Evolutionary conservation across 2,797 vertebrate species (phyloP), one percentile per base, ranked within the genome.

Genomic region (Tauraco hartlaubi): DNA sequence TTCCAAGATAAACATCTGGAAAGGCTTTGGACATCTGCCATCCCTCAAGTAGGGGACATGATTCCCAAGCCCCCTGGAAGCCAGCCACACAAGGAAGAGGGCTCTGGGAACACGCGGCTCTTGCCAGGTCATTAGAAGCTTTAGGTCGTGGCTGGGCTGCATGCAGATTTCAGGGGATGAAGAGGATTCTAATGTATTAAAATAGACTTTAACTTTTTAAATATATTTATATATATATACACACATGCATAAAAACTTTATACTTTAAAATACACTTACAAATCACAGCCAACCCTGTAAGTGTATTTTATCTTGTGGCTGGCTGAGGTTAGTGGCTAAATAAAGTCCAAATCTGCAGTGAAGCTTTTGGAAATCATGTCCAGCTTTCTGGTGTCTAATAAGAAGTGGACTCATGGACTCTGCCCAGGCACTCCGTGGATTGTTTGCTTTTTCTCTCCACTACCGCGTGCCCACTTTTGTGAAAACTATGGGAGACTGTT

Each of bases 1-100:
- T 91, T 78, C 78, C 64, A 82, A 61, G 67, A 67, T 29, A 87
- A 92, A 88, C 88, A 97, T 96, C 85, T 89, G 93, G 83, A 90
- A 93, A 71, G 28, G 39, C 75, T 86, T 92, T 86, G 73, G 76
- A 48, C 90, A 89, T 72, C 67, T 79, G 79, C 73, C 0, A 3
- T 92, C 86, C 61, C 80, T 76, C 0, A 6, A 67, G 59, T 23
- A 74, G 51, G 79, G 85, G 88, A 88, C 39, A 13, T 4, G 20
- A 72, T 73, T 96, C 91, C 66, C 85, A 80, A 85, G 68, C 49
- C 76, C 78, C 59, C 72, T 93, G 85, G 92, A 92, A 68, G 76
- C 44, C 61, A 66, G 89, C 72, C 68, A 77, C 41, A 0, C 0
- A 4, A 92, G 78, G 66, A 85, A 67, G 52, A 85, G 78, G 56